Percentiles rank a stretch among this genome's conserved stretches.
Conservation (phyloP, 2,797 vertebrate genomes). For the Hypotaenidia okinawae region DNA sequence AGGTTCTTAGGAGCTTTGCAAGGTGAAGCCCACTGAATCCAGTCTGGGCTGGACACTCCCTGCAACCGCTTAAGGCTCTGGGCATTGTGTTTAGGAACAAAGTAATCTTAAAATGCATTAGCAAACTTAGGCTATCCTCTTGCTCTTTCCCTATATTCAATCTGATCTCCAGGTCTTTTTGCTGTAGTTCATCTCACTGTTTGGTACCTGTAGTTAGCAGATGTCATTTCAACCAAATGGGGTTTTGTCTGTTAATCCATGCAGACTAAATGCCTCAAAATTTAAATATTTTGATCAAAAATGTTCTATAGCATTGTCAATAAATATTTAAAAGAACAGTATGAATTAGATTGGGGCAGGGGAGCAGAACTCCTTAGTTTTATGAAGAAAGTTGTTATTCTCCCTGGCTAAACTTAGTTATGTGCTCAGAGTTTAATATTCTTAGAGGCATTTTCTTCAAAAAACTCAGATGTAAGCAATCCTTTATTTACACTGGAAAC, state of each 20-base stretch:
- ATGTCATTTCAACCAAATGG: neutral
- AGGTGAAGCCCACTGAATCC: neutral
- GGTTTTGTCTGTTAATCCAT: neutral
- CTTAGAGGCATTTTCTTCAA: neutral
- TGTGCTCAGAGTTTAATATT: neutral
- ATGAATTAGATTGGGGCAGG: neutral
- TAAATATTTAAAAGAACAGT: neutral
- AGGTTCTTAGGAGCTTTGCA: neutral
- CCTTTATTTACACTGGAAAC: neutral
- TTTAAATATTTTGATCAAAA: constrained; percentile 3
- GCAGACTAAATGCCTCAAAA: neutral
- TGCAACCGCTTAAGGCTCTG: neutral
- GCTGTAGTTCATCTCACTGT: neutral
- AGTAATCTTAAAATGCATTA: neutral
- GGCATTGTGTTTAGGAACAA: neutral
- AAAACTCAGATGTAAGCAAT: neutral
- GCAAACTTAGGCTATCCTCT: neutral
- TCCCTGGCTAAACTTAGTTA: neutral
- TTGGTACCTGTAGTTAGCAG: neutral
- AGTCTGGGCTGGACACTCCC: neutral
- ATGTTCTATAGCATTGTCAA: neutral
- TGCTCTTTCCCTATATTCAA: neutral
- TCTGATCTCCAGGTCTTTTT: neutral
- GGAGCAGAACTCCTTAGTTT: neutral
- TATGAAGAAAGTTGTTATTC: neutral